A percentile compares a stretch with the other conserved stretches of the same genome.
phyloP scores from a whole-genome alignment of 2,797 vertebrate genomes.

The Yasuhikotakia modesta region DNA sequence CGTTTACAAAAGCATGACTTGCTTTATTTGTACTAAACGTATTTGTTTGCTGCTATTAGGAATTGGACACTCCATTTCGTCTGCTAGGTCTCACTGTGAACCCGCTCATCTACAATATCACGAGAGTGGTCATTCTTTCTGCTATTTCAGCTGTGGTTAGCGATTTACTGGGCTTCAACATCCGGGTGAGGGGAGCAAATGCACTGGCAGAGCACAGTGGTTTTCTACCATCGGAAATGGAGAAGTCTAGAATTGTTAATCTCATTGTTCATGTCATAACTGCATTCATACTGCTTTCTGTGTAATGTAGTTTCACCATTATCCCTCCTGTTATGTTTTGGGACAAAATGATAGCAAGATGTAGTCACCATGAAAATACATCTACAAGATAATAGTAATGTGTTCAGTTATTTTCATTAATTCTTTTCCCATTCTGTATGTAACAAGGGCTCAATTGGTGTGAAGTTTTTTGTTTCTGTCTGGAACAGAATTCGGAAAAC shows the following conservation, averaged over 20 bases:
- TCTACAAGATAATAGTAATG: no score
- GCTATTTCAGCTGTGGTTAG: constrained; percentile 96
- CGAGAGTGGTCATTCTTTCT: constrained; percentile 93
- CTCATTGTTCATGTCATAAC: constrained; percentile 2
- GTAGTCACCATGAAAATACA: no score
- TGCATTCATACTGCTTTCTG: neutral
- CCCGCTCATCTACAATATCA: constrained; percentile 97
- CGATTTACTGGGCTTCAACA: constrained; percentile 96
- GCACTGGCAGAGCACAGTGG: neutral
- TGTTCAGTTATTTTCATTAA: no score
- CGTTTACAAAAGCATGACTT: neutral
- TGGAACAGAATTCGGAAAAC: no score
- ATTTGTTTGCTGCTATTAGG: constrained; percentile 71
- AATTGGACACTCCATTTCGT: constrained; percentile 92
- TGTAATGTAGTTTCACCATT: neutral
- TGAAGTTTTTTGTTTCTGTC: no score
- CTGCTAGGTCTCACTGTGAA: constrained; percentile 95
- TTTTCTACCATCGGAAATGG: constrained; percentile 5
- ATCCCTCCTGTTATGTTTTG: no score
- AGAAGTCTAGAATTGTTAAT: neutral
- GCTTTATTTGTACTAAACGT: neutral
- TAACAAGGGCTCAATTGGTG: no score
- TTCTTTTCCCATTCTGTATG: no score
- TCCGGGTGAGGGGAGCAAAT: constrained; percentile 82
- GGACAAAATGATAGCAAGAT: no score